Conservation (phyloP, 1,140 invertebrate genomes). For the Drosophila lacertosa region DNA sequence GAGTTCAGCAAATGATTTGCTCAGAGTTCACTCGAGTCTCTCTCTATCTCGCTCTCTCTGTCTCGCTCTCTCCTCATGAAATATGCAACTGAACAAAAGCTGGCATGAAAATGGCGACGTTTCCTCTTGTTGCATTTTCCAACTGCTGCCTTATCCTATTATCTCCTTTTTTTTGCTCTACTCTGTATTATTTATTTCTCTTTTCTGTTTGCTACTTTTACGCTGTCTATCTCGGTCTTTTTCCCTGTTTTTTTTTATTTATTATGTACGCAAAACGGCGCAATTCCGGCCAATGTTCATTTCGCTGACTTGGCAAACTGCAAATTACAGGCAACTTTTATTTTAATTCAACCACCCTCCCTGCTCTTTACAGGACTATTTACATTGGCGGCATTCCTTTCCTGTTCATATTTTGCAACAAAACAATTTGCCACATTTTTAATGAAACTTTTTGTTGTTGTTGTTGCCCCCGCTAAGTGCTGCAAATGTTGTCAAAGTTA, state of each 20-base stretch:
- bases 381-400: slow-evolving; percentile 26
- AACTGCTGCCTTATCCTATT: slow-evolving; percentile 61
- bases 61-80: slow-evolving; percentile 63
- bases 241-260: too few relatives aligned
- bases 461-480: background rate
- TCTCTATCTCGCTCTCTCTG: slow-evolving; percentile 33
- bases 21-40: slow-evolving; percentile 15
- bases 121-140: slow-evolving; percentile 59
- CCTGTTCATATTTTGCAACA: slow-evolving; percentile 26
- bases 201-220: slow-evolving; percentile 4
- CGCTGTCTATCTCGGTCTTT: slow-evolving; percentile 7
- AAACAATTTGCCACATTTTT: slow-evolving; percentile 43
- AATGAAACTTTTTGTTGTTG: background rate
- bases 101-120: slow-evolving; percentile 66
- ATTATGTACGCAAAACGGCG: slow-evolving; percentile 70
- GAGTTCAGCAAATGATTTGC: slow-evolving; percentile 24
- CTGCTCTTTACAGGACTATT: slow-evolving; percentile 6
- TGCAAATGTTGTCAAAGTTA: background rate
- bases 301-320: slow-evolving; percentile 64
- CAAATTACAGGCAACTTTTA: slow-evolving; percentile 70
- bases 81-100: slow-evolving; percentile 71
- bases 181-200: slow-evolving; percentile 33
- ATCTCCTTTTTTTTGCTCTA: slow-evolving; percentile 47
- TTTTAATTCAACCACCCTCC: slow-evolving; percentile 12
- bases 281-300: slow-evolving; percentile 75